Percentiles rank a stretch among this genome's conserved stretches.
Conservation (phyloP, 35 echinoderm and acorn worm genomes). For the Lytechinus variegatus region DNA sequence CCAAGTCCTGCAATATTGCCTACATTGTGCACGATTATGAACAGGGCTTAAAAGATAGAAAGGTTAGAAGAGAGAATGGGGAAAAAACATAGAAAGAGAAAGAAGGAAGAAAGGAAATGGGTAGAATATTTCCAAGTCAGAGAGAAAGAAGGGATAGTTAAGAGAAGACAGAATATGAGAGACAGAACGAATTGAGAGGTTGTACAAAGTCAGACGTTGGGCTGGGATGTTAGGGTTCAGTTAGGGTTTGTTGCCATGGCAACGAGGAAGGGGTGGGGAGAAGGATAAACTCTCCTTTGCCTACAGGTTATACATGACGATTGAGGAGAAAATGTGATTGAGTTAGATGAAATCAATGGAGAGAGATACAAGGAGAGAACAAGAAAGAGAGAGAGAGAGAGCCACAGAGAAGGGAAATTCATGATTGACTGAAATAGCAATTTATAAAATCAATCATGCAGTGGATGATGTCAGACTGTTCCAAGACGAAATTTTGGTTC, state of each 20-base stretch:
- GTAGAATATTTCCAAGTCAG: background rate
- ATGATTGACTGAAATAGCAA: too few species aligned
- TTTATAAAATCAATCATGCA: too few species aligned
- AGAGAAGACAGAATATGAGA: background rate
- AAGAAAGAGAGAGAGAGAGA: background rate
- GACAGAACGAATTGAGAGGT: background rate
- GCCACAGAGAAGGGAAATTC: background rate
- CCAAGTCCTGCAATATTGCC: too few species aligned
- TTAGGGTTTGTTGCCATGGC: slow-evolving; percentile 5
- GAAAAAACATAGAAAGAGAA: background rate
- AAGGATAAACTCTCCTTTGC: background rate
- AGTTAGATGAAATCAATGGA: background rate
- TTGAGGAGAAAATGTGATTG: slow-evolving; percentile 1
- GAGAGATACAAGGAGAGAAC: background rate
- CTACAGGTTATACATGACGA: slow-evolving; percentile 18
- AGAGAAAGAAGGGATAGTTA: too few species aligned
- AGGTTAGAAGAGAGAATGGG: background rate
- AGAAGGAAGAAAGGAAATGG: background rate
- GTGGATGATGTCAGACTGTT: too few species aligned
- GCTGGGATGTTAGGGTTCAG: slow-evolving; percentile 1
- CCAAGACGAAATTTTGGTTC: too few species aligned
- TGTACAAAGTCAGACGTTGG: background rate
- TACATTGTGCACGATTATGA: too few species aligned
- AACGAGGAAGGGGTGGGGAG: slow-evolving; percentile 17
- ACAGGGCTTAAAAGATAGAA: too few species aligned